phyloP scores from a whole-genome alignment of 2,113 vertebrate genomes.

The Scomber scombrus region DNA sequence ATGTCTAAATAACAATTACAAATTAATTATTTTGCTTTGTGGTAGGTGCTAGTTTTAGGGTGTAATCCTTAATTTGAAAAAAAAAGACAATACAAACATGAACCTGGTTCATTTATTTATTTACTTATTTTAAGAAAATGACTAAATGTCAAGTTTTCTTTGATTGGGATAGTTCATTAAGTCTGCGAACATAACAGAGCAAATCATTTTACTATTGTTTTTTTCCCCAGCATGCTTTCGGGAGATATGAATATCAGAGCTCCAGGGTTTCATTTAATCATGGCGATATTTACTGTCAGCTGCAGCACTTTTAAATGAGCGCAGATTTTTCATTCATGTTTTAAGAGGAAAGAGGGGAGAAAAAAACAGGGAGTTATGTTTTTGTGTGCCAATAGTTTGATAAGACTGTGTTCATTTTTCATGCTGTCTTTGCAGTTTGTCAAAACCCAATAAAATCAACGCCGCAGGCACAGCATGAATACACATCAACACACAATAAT shows the following conservation, averaged over 20 bases:
- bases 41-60: slow-evolving; percentile 72
- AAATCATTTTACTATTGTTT: slow-evolving; percentile 62
- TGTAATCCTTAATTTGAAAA: slow-evolving; percentile 73
- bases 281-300: slow-evolving; percentile 88
- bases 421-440: slow-evolving; percentile 54
- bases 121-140: slow-evolving; percentile 62
- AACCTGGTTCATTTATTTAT: slow-evolving; percentile 61
- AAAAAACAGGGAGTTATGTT: slow-evolving; percentile 11
- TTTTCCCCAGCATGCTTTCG: slow-evolving; percentile 75
- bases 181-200: slow-evolving; percentile 52
- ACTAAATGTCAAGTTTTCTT: slow-evolving; percentile 81
- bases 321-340: slow-evolving; percentile 25
- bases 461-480: slow-evolving; percentile 39
- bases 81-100: slow-evolving; percentile 65
- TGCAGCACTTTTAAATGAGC: slow-evolving; percentile 77
- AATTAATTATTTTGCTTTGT: slow-evolving; percentile 82
- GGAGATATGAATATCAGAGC: slow-evolving; percentile 88
- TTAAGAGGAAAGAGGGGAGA: neutral
- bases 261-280: slow-evolving; percentile 85
- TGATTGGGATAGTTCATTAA: slow-evolving; percentile 79
- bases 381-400: slow-evolving; percentile 5
- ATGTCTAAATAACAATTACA: slow-evolving; percentile 89
- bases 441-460: slow-evolving; percentile 70
- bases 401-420: slow-evolving; percentile 42
- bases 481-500: slow-evolving; percentile 56